Percentiles rank a stretch among this genome's conserved stretches.
These are phyloP conservation scores for Atrichornis clamosus DNA, from an alignment of 2,113 vertebrate species.

Conservation along the genomic window DNA sequence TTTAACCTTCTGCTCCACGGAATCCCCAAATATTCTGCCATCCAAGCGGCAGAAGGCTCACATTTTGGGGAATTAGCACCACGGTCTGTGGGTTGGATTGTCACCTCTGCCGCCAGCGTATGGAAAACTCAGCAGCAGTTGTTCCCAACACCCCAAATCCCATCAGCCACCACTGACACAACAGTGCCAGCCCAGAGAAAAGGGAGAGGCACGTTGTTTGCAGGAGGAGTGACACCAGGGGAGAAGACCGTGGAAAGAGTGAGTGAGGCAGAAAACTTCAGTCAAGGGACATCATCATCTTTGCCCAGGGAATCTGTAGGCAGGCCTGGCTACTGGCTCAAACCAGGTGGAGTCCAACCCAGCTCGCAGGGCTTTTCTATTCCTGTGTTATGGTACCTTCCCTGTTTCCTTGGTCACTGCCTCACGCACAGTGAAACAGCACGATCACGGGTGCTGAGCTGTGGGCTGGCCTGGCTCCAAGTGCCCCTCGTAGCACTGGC, in stretches of 20 bases:
- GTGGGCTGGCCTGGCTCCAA: neutral
- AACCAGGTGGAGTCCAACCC: neutral
- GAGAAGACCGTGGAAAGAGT: fast-evolving
- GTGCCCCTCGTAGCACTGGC: fast-evolving
- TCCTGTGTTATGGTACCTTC: neutral
- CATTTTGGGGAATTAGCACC: neutral
- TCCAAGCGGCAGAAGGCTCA: too few relatives aligned
- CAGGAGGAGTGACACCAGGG: fast-evolving
- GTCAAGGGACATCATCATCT: fast-evolving
- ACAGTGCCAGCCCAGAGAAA: neutral
- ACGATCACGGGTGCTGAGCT: too few relatives aligned
- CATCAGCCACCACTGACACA: neutral
- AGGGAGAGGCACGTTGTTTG: neutral
- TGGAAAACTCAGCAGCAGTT: neutral
- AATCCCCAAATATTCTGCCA: neutral
- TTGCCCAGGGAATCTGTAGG: fast-evolving
- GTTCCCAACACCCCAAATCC: neutral
- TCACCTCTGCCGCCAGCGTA: neutral
- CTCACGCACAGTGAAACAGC: neutral
- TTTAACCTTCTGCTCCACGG: neutral
- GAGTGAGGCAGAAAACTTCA: neutral
- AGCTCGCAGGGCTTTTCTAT: neutral
- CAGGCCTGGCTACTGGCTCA: neutral
- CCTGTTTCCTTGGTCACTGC: neutral
- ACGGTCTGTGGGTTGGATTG: fast-evolving